Evolutionary conservation across 2,888 invertebrate genomes (phyloP), one percentile per base, ranked within the genome.

Genomic region (Hypomecis punctinalis): DNA sequence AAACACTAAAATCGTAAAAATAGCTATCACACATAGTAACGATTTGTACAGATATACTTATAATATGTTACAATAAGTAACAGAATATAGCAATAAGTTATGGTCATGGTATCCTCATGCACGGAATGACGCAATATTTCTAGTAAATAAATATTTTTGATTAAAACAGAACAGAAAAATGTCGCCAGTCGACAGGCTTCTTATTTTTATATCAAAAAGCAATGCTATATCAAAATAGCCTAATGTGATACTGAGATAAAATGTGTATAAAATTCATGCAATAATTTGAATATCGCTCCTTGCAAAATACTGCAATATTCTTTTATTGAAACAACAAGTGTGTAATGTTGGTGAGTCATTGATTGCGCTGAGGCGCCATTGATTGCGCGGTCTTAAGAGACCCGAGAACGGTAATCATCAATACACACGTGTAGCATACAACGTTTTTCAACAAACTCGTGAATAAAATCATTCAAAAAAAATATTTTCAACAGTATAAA

Each of bases 171-270:
- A 46, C 2, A 6, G 51, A 59, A 47, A 58, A 45, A 64, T 59
- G 63, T 64, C 54, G 53, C 47, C 59, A 46, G 7, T 6, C 23
- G 66, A 61, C 67, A 63, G 72, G 60, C 67, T 66, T 70, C 69
- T 66, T 73, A 72, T 73, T 73, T 73, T 71, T 73, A 55, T 73
- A 73, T 57, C 51, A 43, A 66, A 47, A 67, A 68, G 49, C 66
- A 65, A 63, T 62, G 56, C 54, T 69, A 60, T 57, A 36, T n/a
- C 46, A 53, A 53, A 61, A 63, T 62, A 69, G 52, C 59, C 49
- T 33, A 58, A 39, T 63, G 60, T 33, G 57, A 56, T 63, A 60
- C 40, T 45, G 36, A 62, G 35, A 55, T 61, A 42, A 33, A 48
- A 35, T 65, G 58, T 69, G 63, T 55, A 71, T 67, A 66, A 51